Conservation (phyloP, 2,113 vertebrate genomes). For the Geococcyx californianus region DNA sequence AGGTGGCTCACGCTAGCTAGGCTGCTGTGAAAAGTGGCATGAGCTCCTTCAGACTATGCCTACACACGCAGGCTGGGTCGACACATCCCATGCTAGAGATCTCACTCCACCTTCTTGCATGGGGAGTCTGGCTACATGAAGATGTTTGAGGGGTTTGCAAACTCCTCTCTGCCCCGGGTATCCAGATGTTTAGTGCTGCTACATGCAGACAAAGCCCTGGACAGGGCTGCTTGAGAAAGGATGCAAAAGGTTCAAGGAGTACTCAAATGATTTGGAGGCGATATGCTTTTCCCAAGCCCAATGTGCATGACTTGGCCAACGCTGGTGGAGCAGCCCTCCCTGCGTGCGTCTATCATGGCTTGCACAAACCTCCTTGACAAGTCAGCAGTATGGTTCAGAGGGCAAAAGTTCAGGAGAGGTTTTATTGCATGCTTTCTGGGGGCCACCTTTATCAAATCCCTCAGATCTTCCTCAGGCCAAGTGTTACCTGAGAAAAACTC, state of each 20-base stretch:
- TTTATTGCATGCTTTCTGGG: slow-evolving; percentile 43
- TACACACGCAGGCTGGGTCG: fast-evolving
- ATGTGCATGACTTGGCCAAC: fast-evolving
- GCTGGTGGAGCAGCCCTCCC: fast-evolving
- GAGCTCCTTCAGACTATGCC: background rate
- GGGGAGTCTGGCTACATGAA: background rate
- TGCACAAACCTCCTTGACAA: slow-evolving; percentile 59
- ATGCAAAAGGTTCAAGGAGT: background rate
- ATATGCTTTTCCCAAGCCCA: background rate
- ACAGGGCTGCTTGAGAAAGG: background rate
- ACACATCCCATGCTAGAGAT: background rate
- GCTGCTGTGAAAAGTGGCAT: background rate
- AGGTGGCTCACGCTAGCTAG: background rate
- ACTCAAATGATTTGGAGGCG: background rate
- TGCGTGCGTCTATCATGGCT: background rate
- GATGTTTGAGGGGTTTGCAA: fast-evolving
- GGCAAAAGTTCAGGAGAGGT: slow-evolving; percentile 65
- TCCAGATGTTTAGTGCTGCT: background rate
- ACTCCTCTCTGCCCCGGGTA: background rate
- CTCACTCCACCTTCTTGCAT: background rate
- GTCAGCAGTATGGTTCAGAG: background rate
- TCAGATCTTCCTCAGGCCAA: slow-evolving; percentile 16
- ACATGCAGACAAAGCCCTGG: fast-evolving
- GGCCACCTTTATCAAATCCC: slow-evolving; percentile 4
- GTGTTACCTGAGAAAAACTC: slow-evolving; percentile 32